Percentiles rank a stretch among this genome's conserved stretches.
Evolutionary conservation across 2,113 vertebrate genomes (phyloP).

Genomic region (Pelmatolapia mariae): DNA sequence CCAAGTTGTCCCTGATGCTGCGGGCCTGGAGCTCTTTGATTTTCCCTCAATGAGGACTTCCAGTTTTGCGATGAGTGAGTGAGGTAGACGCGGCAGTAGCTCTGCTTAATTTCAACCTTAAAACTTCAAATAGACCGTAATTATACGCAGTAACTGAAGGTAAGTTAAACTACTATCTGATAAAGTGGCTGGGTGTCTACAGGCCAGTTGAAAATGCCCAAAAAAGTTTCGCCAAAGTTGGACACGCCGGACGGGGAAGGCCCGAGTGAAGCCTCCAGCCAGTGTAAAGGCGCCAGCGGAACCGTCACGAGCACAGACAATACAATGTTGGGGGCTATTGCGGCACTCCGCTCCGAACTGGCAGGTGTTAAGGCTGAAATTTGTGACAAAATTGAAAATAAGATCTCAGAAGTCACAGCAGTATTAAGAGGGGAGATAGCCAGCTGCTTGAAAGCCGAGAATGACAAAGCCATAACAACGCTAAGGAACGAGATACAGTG

Average conservation of each 20-base stretch:
- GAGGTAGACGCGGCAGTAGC: background rate
- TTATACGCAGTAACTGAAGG: background rate
- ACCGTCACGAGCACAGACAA: background rate
- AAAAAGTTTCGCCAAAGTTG: background rate
- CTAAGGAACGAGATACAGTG: background rate
- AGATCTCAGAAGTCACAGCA: background rate
- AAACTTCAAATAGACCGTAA: background rate
- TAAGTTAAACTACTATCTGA: background rate
- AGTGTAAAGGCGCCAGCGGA: background rate
- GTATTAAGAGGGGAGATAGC: background rate
- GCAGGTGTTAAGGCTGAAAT: background rate
- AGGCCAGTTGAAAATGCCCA: background rate
- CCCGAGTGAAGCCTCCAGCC: background rate
- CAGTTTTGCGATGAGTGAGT: background rate
- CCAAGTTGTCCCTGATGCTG: too few species aligned
- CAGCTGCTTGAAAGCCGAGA: background rate
- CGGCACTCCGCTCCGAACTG: background rate
- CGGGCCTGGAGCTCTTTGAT: too few species aligned
- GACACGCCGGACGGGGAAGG: accelerated
- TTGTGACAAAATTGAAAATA: background rate
- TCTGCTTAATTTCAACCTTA: background rate
- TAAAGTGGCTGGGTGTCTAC: background rate
- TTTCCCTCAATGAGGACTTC: background rate
- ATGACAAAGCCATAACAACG: background rate
- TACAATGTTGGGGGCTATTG: background rate